Conservation (phyloP, 37 sponge, comb jelly and placozoan species). For the Trichoplax adhaerens region DNA sequence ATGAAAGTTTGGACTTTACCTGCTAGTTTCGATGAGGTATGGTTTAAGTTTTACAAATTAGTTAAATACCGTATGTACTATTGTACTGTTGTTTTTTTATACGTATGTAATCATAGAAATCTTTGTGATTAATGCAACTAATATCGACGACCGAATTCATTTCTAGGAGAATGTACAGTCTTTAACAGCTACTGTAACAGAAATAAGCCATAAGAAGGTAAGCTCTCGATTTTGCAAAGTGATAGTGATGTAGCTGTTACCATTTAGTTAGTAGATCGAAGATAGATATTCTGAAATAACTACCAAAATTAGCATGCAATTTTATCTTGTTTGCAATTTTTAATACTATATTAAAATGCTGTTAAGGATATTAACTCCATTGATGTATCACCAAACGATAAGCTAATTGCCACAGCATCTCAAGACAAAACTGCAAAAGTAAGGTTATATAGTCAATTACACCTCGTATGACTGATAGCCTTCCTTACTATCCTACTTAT, state of each 20-base stretch:
- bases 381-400: slow-evolving; percentile 90
- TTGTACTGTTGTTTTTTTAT: not conserved
- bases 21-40: no score
- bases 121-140: no score
- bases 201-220: slow-evolving; percentile 37
- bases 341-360: not conserved
- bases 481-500: not conserved
- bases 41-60: not conserved
- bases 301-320: no score
- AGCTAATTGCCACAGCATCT: slow-evolving; percentile 74
- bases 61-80: not conserved
- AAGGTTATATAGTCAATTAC: not conserved
- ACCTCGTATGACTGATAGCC: not conserved
- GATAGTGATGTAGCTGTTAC: no score
- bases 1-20: slow-evolving; percentile 56
- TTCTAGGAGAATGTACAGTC: not conserved
- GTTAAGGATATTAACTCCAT: slow-evolving; percentile 82
- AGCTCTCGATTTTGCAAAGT: no score
- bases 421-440: slow-evolving; percentile 93
- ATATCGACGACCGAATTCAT: not conserved
- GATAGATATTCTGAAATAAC: no score
- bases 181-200: slow-evolving; percentile 42
- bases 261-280: no score
- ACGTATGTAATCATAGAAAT: not conserved
- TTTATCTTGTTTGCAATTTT: no score